Conservation (phyloP, 1,140 invertebrate genomes). For the Drosophila sp. region DNA sequence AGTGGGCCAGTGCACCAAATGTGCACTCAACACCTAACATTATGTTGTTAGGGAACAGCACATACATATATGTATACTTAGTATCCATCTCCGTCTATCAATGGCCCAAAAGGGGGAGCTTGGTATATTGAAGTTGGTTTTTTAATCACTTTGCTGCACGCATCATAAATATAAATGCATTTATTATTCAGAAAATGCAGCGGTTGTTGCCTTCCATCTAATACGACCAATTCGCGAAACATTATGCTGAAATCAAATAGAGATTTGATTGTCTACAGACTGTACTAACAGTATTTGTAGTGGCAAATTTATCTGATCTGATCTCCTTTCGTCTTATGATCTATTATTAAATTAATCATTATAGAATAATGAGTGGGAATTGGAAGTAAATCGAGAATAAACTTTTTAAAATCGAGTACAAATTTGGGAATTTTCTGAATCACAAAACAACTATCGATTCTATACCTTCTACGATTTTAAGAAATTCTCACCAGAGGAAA, state of each 20-base stretch:
- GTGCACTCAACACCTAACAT: constrained; percentile 59
- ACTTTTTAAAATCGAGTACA: not conserved
- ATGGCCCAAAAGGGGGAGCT: not conserved
- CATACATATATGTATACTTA: not conserved
- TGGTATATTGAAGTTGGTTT: constrained; percentile 7
- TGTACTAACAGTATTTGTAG: not conserved
- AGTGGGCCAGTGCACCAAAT: constrained; percentile 79
- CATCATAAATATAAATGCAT: constrained; percentile 68
- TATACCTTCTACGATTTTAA: no score
- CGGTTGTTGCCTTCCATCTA: constrained; percentile 37
- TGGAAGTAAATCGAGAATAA: not conserved
- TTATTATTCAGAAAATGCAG: constrained; percentile 25
- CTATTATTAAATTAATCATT: not conserved
- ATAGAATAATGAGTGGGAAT: not conserved
- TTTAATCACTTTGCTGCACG: constrained; percentile 64
- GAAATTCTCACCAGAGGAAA: no score
- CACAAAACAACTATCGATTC: no score
- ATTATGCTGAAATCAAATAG: not conserved
- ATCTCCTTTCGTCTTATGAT: not conserved
- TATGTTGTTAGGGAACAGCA: constrained; percentile 34
- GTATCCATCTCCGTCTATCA: constrained; percentile 14
- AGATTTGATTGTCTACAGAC: not conserved
- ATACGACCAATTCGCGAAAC: not conserved
- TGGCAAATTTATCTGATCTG: not conserved
- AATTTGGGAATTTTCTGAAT: no score